Evolutionary conservation across 2,113 vertebrate genomes (phyloP), one percentile per base, ranked within the genome.

Genomic region (Nibea coibor): DNA sequence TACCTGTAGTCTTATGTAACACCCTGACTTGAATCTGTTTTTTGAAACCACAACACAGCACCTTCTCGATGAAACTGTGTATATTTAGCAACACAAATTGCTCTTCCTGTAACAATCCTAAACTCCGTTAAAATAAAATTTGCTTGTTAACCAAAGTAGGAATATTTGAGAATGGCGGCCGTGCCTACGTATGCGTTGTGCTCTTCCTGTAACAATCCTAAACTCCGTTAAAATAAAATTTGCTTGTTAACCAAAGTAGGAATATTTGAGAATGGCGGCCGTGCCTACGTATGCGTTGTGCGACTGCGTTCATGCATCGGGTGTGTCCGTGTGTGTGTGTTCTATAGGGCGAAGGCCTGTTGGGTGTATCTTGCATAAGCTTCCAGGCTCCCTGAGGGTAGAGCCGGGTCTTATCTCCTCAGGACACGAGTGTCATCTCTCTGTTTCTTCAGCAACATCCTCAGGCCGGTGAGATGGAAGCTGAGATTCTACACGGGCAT

Each of bases 321-420:
- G 48, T 48, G 75, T 79, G 63, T 61, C 31, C 5, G 2, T n/a
- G 45, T 72, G 64, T 28, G 22, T 75, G 51, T 48, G n/a, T 14
- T 20, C 68, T 59, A 1, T 24, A 58, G 77, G 67, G 9, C 2
- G 14, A 75, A 22, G 22, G 50, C 72, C 51, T 57, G 47, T 56
- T 62, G 78, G 58, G 56, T 80, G 6, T 77, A 50, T 67, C 66
- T 57, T 75, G 47, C 63, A 47, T 35, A 42, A 24, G 67, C 11
- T 61, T 24, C 58, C 15, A 20, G 75, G 80, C 73, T 84, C 61
- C 78, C 61, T 48, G 11, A 78, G 59, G 80, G 57, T 26, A 63
- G 53, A 82, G 59, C 53, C 31, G 5, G 42, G 68, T 78, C 72
- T 90, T 86, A 87, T 85, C 89, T 85, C 70, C 70, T 57, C 58